Evolutionary conservation across 2,113 vertebrate species (phyloP), one percentile per base, ranked within the genome.

Genomic region (Planiliza haematocheilus): DNA sequence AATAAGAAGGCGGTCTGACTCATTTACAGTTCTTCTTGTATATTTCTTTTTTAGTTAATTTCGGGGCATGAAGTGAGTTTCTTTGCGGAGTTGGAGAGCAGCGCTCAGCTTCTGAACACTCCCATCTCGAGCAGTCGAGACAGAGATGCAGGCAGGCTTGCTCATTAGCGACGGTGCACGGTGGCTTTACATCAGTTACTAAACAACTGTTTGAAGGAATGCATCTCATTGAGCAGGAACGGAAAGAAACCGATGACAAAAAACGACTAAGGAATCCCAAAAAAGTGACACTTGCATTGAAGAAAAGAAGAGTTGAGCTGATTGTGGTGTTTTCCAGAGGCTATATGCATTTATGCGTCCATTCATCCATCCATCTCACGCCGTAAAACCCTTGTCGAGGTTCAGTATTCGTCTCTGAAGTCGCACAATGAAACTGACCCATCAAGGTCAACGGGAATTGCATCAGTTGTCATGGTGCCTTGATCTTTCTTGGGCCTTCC

Each of bases 81-180:
- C n/a, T n/a, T n/a, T n/a, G n/a, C n/a, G n/a, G n/a, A n/a, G n/a
- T n/a, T n/a, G 38, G 72, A 75, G 36, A 57, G 10, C 70, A 74
- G 16, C 39, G 24, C 48, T 76, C 59, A 17, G 24, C 34, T 10
- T 69, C 42, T 60, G 30, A 83, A 74, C 53, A 41, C 13, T 46
- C 42, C 20, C 43, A 4, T 74, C 37, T 61, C 43, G 62, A 50
- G 65, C 72, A 69, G 70, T 52, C 67, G 55, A 57, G 74, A 71
- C 74, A 67, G 63, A 41, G 34, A 10, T 43, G 50, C 30, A 48
- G 51, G 16, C 24, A 46, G 56, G 24, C 48, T 69, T 55, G 56
- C 74, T 81, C 70, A 83, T 85, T 84, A 68, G 67, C 41, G 34
- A 30, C 24, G 5, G 51, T 18, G 20, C 46, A n/a, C 41, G 64